Evolutionary conservation across 2,888 invertebrate genomes (phyloP), one percentile per base, ranked within the genome.

Genomic region (Hedya salicella): DNA sequence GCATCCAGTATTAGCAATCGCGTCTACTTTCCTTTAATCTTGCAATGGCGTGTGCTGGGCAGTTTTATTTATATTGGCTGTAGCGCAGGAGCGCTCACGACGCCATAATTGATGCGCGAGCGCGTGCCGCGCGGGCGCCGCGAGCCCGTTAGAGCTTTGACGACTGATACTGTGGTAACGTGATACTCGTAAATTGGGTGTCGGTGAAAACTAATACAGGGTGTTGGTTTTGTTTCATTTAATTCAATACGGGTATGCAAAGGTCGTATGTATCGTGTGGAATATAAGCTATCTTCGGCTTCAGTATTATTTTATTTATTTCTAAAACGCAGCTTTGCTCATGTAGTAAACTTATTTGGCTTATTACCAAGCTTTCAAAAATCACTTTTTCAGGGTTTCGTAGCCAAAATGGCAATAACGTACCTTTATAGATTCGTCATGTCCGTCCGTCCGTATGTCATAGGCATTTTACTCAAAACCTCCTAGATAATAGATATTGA

Each of bases 31-130:
- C 48, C 19, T 48, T 40, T 66, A 61, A 19, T 61, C 60, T 66
- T 32, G 11, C 16, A 21, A 62, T 71, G 73, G 75, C 80, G 83
- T 83, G 83, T 81, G 86, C 81, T 80, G 84, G 82, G 79, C 79
- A 80, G 83, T 83, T 89, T 90, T 91, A 90, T 91, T 89, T 91
- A 90, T 90, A 91, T 88, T 84, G 84, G 81, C 83, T 81, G 86
- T 86, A 87, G 87, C 85, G 89, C 89, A 85, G 91, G 86, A 89
- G 91, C 91, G 88, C 84, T 90, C 91, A 91, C 91, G 91, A 90
- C 80, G 81, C 74, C 78, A 88, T 92, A 92, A 92, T 91, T 90
- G 91, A 91, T 91, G 91, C 86, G 83, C 82, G 86, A 85, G 87
- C 84, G 87, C 82, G 86, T 44, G 42, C 40, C 54, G 39, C 42